phyloP scores from a whole-genome alignment of 2,797 vertebrate species.

The Peromyscus nudipes region DNA sequence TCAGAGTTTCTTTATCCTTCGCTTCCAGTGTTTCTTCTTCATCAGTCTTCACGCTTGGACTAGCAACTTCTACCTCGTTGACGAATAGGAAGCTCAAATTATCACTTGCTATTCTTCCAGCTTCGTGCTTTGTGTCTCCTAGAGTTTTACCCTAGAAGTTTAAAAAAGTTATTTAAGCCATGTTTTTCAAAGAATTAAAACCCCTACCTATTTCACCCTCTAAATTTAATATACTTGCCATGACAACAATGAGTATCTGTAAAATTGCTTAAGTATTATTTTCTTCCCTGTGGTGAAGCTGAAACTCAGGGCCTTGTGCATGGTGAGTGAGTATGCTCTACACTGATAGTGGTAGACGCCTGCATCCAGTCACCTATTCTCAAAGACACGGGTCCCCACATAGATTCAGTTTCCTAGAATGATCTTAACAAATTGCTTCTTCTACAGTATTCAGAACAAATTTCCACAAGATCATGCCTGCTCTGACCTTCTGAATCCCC shows the following conservation, averaged over 20 bases:
- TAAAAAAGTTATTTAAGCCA: neutral
- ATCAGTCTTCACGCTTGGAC: neutral
- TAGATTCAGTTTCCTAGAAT: neutral
- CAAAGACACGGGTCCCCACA: neutral
- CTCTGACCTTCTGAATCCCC: neutral
- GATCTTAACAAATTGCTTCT: neutral
- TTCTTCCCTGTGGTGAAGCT: neutral
- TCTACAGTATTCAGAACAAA: neutral
- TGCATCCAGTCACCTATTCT: neutral
- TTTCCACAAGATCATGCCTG: neutral
- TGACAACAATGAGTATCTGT: neutral
- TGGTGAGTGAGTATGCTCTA: too few species aligned
- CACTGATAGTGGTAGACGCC: neutral
- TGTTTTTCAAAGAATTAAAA: neutral
- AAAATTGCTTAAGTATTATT: neutral
- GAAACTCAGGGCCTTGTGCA: neutral
- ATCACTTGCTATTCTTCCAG: neutral
- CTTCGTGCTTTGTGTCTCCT: neutral
- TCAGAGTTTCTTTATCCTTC: neutral
- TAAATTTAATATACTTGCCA: neutral
- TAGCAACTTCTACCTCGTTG: constrained; percentile 60
- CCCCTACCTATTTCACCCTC: neutral
- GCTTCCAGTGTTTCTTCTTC: neutral
- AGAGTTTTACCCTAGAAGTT: constrained; percentile 44
- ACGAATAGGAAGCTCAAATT: constrained; percentile 59